Percentiles rank a stretch among this genome's conserved stretches.
These are phyloP conservation scores for Notechis scutatus DNA, from an alignment of 2,113 vertebrate genomes.

Conservation along the genomic window DNA sequence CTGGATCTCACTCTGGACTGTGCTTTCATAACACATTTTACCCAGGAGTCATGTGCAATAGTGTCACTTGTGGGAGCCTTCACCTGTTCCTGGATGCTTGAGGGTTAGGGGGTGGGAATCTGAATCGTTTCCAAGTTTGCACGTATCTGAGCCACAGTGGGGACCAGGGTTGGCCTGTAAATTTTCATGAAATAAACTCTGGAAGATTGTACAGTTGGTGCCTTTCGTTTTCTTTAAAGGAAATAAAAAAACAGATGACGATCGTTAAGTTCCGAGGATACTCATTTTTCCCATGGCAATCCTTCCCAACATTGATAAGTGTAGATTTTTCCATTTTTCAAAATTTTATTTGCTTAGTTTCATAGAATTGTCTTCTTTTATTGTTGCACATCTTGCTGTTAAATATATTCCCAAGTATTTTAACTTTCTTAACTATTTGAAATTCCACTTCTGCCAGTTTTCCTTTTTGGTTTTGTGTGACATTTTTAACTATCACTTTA, in stretches of 20 bases:
- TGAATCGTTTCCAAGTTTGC: background rate
- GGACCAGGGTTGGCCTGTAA: background rate
- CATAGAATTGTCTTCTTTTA: too few species aligned
- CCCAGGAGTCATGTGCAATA: background rate
- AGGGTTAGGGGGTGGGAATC: background rate
- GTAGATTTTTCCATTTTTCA: too few species aligned
- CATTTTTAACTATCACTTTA: too few species aligned
- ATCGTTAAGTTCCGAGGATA: background rate
- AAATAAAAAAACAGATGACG: background rate
- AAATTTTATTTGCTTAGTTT: too few species aligned
- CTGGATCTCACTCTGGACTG: background rate
- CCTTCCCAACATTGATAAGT: too few species aligned
- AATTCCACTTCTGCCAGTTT: too few species aligned
- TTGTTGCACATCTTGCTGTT: too few species aligned
- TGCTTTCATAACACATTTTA: background rate
- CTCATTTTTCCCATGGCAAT: too few species aligned
- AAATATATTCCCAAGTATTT: too few species aligned
- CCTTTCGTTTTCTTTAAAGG: background rate
- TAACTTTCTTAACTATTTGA: too few species aligned
- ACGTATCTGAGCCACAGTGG: background rate
- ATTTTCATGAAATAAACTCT: slow-evolving; percentile 18
- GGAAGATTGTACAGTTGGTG: background rate
- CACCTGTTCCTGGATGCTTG: background rate
- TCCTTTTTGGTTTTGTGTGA: too few species aligned
- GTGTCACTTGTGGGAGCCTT: background rate